These are phyloP conservation scores for Gambusia holbrooki DNA, from an alignment of 2,113 vertebrate species.

Conservation along the genomic window DNA sequence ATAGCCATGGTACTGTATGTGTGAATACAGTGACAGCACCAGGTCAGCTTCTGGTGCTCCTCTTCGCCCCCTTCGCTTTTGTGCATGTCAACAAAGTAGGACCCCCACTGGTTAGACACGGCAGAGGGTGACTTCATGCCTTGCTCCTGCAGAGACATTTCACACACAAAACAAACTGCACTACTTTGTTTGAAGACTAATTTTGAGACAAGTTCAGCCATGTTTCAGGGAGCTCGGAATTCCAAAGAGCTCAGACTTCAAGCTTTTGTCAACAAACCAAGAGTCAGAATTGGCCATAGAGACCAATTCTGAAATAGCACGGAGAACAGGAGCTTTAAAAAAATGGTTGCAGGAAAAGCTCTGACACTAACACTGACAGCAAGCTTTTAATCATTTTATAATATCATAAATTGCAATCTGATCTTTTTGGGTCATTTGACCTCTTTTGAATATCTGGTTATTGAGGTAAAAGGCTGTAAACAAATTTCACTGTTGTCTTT, in stretches of 20 bases:
- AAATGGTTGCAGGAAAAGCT: no score
- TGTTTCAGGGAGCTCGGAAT: conserved; percentile 30
- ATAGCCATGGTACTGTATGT: conserved; percentile 93
- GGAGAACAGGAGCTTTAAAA: no score
- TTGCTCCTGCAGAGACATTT: conserved; percentile 74
- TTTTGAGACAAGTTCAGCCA: conserved; percentile 45
- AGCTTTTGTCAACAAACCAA: conserved; percentile 1
- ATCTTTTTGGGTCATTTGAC: no score
- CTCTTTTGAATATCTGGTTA: no score
- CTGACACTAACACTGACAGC: no score
- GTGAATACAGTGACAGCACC: conserved; percentile 91
- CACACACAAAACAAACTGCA: conserved; percentile 24
- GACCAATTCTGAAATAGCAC: neutral
- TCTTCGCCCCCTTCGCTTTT: conserved; percentile 77
- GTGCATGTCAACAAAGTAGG: conserved; percentile 88
- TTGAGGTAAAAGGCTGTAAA: no score
- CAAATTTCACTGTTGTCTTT: no score
- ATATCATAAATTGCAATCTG: no score
- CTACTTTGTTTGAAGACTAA: conserved; percentile 14
- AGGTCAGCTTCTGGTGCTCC: conserved; percentile 81
- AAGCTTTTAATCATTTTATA: no score
- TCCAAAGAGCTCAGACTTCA: conserved; percentile 5
- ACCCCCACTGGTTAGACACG: conserved; percentile 91
- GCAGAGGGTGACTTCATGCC: conserved; percentile 83
- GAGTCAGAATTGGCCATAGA: neutral